Percentiles rank a stretch among this genome's conserved stretches.
Conservation (phyloP, 2,888 invertebrate species). For the Mesoligia furuncula region DNA sequence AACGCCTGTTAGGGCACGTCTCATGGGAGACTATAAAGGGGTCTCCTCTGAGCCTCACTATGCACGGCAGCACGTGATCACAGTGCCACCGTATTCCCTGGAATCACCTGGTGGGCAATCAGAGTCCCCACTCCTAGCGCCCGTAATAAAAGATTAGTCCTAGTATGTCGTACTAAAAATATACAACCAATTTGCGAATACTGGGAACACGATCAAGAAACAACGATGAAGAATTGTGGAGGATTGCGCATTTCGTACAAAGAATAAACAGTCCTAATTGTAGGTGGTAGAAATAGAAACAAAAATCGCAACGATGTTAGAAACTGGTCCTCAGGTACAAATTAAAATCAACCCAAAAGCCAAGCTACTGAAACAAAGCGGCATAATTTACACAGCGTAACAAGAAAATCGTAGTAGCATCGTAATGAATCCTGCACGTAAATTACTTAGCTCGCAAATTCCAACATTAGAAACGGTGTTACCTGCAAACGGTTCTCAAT, state of each 20-base stretch:
- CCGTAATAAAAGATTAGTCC: not conserved
- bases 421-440: conserved; percentile 50
- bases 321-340: not conserved
- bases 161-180: not conserved
- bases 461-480: conserved; percentile 51
- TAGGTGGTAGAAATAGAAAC: not conserved
- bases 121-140: no score
- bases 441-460: conserved; percentile 50
- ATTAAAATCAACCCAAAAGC: conserved; percentile 17
- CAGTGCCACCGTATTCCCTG: no score
- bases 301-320: not conserved
- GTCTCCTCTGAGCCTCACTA: no score
- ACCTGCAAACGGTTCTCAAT: conserved; percentile 62
- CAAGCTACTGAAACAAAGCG: conserved; percentile 23
- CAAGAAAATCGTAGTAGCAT: conserved; percentile 42
- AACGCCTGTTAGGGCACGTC: no score
- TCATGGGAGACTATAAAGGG: no score
- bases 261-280: not conserved
- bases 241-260: not conserved
- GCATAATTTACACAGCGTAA: conserved; percentile 31
- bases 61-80: no score
- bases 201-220: not conserved
- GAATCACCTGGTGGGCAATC: no score
- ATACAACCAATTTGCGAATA: not conserved
- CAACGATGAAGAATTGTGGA: not conserved